Evolutionary conservation across 2,797 vertebrate species (phyloP), one percentile per base, ranked within the genome.

Genomic region (Phataginus tetradactyla): DNA sequence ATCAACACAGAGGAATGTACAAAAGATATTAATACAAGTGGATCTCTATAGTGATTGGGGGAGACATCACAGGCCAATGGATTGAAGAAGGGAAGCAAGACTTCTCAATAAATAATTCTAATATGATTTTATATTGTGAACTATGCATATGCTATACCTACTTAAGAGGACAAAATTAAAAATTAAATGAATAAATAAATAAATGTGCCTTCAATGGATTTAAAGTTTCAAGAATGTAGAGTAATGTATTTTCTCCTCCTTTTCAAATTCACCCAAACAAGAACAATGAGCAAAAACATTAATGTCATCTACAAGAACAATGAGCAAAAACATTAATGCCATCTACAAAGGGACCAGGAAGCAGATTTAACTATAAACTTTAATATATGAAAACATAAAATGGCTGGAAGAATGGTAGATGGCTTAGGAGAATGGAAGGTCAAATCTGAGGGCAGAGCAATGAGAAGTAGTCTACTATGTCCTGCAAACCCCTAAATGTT

Each of bases 191-290:
- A 74, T 77, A 69, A 64, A 72, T 64, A 20, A 69, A 59, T 57
- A 29, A 55, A 53, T n/a, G 8, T 57, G 21, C 68, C 90, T 86
- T 53, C 63, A 90, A 21, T 42, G 3, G 10, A 34, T 61, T 86
- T 87, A 69, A 87, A 90, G 39, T 64, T 89, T 90, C 14, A 66
- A 95, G 29, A 92, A 66, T 72, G 12, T 45, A 86, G 13, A 53
- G 20, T 39, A 80, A 90, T 49, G 6, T 27, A 80, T 37, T 42
- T 69, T 83, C 17, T 88, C 64, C 9, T 37, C 17, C 69, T 79
- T 87, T 75, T 49, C 77, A 78, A 94, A 61, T 59, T 32, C 18
- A 14, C 7, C 29, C 64, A 74, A 86, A 88, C 2, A 87, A 88
- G 29, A 88, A 88, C 45, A 78, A 89, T 42, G 91, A 66, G 72